Conservation (phyloP, 2,113 vertebrate species). For the Hepsetus odoe region DNA sequence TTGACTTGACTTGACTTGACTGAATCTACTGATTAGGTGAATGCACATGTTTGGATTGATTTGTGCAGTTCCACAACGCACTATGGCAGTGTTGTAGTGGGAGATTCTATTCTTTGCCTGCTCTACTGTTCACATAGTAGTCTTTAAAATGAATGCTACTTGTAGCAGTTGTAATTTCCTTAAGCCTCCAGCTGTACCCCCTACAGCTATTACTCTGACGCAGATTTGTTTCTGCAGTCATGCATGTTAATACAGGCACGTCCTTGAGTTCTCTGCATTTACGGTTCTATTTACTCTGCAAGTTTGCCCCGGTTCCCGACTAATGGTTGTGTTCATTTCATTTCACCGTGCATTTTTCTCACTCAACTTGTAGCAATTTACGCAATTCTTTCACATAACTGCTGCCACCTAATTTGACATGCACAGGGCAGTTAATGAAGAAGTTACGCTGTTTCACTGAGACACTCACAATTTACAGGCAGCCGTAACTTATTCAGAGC, state of each 20-base stretch:
- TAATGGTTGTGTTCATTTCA: constrained; percentile 12
- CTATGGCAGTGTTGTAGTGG: too few relatives aligned
- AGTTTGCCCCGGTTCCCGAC: neutral
- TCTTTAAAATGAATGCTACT: neutral
- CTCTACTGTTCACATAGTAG: neutral
- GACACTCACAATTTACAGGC: neutral
- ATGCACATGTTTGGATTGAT: neutral
- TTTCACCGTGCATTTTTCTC: constrained; percentile 2
- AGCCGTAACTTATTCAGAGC: neutral
- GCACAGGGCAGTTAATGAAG: neutral
- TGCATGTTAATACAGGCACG: constrained; percentile 2
- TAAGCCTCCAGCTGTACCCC: neutral
- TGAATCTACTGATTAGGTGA: too few relatives aligned
- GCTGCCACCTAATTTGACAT: neutral
- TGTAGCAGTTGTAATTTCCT: neutral
- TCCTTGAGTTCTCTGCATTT: neutral
- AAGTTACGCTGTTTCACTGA: neutral
- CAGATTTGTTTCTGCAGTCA: constrained; percentile 24
- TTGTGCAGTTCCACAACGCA: too few relatives aligned
- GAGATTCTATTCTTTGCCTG: too few relatives aligned
- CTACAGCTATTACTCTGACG: neutral
- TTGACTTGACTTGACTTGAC: too few relatives aligned
- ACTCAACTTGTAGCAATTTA: constrained; percentile 5
- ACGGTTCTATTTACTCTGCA: constrained; percentile 7
- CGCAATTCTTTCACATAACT: constrained; percentile 1